Evolutionary conservation across 2,888 invertebrate species (phyloP).

Genomic region (Carpatolechia fugitivella): DNA sequence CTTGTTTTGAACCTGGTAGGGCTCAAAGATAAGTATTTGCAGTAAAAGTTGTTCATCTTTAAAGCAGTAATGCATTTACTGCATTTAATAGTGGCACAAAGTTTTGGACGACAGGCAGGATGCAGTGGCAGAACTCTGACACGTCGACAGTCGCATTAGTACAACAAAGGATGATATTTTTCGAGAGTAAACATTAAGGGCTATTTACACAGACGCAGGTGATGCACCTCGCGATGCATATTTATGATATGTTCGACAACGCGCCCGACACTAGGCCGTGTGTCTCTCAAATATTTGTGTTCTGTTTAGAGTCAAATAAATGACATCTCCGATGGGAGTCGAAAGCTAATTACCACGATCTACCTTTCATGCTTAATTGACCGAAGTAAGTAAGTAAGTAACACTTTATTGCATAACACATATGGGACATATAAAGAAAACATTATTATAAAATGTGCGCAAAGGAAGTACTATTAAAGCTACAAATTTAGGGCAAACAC

Average conservation of each 20-base stretch:
- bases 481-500: not conserved
- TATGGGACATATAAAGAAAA: too few relatives aligned
- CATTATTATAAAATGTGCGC: too few relatives aligned
- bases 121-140: conserved; percentile 32
- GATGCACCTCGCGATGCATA: conserved; percentile 68
- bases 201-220: conserved; percentile 58
- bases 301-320: conserved; percentile 46
- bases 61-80: conserved; percentile 8
- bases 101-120: conserved; percentile 20
- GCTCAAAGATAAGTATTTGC: not conserved
- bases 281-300: conserved; percentile 59
- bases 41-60: not conserved
- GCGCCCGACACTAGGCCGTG: conserved; percentile 60
- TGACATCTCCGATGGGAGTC: conserved; percentile 19
- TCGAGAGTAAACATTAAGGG: conserved; percentile 67
- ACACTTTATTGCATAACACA: too few relatives aligned
- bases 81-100: conserved; percentile 26
- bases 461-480: too few relatives aligned
- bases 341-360: conserved; percentile 14
- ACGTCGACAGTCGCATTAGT: conserved; percentile 56
- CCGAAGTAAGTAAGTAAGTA: too few relatives aligned
- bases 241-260: conserved; percentile 71
- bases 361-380: too few relatives aligned
- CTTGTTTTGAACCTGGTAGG: not conserved
- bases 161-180: conserved; percentile 71